phyloP scores from a whole-genome alignment of 1,140 invertebrate genomes.

The Caenorhabditis elegans region DNA sequence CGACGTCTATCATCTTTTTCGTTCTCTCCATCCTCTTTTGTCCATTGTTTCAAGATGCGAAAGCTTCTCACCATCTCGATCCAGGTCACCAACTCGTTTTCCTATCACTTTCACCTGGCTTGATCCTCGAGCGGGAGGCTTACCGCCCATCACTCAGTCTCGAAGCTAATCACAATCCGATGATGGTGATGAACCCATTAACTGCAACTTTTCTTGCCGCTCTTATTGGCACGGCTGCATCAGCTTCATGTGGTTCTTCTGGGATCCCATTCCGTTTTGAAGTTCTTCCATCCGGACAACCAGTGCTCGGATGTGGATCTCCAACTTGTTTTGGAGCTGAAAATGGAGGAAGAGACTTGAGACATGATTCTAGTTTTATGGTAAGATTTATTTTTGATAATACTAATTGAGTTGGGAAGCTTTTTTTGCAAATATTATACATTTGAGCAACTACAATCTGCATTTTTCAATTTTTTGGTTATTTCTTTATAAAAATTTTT shows the following conservation, averaged over 20 bases:
- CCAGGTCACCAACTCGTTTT: conserved; percentile 30
- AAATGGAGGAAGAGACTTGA: conserved; percentile 42
- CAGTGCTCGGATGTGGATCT: conserved; percentile 50
- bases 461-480: too few relatives aligned
- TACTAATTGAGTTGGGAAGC: not conserved
- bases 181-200: conserved; percentile 27
- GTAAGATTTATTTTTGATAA: conserved; percentile 32
- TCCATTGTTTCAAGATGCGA: conserved; percentile 24
- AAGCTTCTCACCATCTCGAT: not conserved
- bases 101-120: conserved; percentile 32
- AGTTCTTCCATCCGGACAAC: conserved; percentile 41
- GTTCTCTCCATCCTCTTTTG: conserved; percentile 4
- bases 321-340: conserved; percentile 53
- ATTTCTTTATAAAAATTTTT: too few relatives aligned
- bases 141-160: conserved; percentile 21
- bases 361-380: conserved; percentile 49
- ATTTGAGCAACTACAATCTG: too few relatives aligned
- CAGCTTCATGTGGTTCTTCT: conserved; percentile 44
- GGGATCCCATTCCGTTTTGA: conserved; percentile 51
- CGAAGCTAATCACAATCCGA: conserved; percentile 24
- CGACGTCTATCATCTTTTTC: not conserved
- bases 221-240: not conserved
- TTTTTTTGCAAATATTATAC: too few relatives aligned
- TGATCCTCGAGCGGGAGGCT: not conserved
- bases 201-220: conserved; percentile 31